phyloP scores from a whole-genome alignment of 2,797 vertebrate species.

The Carapus acus region DNA sequence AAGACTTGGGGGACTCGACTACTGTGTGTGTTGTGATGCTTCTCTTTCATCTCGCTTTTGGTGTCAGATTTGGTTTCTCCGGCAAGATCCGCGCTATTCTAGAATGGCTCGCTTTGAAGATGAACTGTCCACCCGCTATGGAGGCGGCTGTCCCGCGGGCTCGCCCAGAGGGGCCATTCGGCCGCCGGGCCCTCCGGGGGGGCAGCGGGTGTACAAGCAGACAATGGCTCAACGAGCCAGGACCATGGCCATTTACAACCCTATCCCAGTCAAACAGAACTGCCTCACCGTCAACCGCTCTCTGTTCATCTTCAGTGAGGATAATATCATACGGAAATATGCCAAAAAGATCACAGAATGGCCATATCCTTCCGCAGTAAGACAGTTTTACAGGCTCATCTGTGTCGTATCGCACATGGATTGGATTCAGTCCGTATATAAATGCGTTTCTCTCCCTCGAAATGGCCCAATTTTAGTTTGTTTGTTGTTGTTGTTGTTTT shows the following conservation, averaged over 20 bases:
- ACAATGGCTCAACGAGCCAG: slow-evolving; percentile 93
- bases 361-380: slow-evolving; percentile 88
- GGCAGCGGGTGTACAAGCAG: slow-evolving; percentile 87
- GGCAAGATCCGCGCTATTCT: slow-evolving; percentile 66
- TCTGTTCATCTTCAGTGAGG: slow-evolving; percentile 97
- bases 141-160: slow-evolving; percentile 77
- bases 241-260: slow-evolving; percentile 98
- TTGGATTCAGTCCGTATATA: too few relatives aligned
- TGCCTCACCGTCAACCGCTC: slow-evolving; percentile 95
- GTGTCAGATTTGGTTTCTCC: slow-evolving; percentile 71
- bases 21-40: slow-evolving; percentile 80
- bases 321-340: slow-evolving; percentile 96
- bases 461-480: too few relatives aligned
- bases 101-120: slow-evolving; percentile 94
- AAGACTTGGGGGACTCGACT: slow-evolving; percentile 59
- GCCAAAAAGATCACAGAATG: slow-evolving; percentile 98
- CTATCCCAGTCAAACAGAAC: slow-evolving; percentile 95
- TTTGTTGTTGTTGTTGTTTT: too few relatives aligned
- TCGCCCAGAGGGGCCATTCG: slow-evolving; percentile 73
- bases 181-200: slow-evolving; percentile 76
- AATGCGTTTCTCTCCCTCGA: too few relatives aligned
- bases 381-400: not conserved
- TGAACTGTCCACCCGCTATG: slow-evolving; percentile 85
- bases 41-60: slow-evolving; percentile 70
- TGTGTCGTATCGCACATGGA: not conserved